Evolutionary conservation across 2,797 vertebrate species (phyloP), one percentile per base, ranked within the genome.

Genomic region (Austrolebias charrua): DNA sequence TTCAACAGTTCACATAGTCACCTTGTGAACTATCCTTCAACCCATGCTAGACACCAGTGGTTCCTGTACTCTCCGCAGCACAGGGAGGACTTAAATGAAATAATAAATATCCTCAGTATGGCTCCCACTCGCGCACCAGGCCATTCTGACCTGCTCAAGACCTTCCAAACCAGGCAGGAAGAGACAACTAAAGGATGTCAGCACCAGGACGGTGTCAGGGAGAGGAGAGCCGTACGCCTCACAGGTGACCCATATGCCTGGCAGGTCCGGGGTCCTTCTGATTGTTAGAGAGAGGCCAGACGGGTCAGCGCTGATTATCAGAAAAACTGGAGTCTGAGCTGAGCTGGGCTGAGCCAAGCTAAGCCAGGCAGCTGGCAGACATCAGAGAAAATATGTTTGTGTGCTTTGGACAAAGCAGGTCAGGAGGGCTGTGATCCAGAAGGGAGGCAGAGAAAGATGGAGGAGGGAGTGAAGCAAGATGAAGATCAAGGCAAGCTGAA

Each of bases 101-200:
- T 89, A 93, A 92, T 90, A 93, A 93, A 93, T 92, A 93, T 89
- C 73, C 80, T 2, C 77, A 54, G 79, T 87, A 85, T 83, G 87
- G 83, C 84, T 88, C 87, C 88, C 85, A 77, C 81, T 73, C 66
- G 85, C 75, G 24, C 87, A 70, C 86, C 79, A 63, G 80, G 86
- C 73, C 70, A 46, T 49, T 69, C 42, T 82, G 90, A 92, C 90
- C 89, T 92, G 7, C 88, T 90, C 91, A 90, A 88, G 91, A 91
- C 90, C 87, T 83, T 72, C 75, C 55, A 68, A 71, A 73, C 60
- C 67, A 69, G 65, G 73, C 86, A 85, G 83, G 87, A 88, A 83
- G 80, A 82, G 66, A 56, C 76, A 42, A 64, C 14, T n/a, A 75
- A 72, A 69, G 70, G 49, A 71, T 61, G 73, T 65, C 78, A 78